These are phyloP conservation scores for Eurytoma adleriae DNA, from an alignment of 2,888 invertebrate species.

Conservation along the genomic window DNA sequence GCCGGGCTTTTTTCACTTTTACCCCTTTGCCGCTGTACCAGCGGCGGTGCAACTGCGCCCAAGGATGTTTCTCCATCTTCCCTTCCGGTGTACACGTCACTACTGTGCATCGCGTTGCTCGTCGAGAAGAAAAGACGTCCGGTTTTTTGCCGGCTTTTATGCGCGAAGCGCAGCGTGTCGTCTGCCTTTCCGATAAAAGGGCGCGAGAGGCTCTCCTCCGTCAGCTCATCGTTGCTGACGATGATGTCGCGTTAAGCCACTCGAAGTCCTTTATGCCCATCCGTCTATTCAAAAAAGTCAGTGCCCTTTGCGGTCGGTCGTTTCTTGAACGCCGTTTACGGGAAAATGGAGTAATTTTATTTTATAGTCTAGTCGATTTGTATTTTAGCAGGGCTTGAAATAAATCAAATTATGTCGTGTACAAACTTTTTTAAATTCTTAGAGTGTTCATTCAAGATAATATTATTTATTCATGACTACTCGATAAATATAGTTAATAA, in stretches of 20 bases:
- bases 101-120: conserved; percentile 8
- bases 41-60: conserved; percentile 8
- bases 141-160: background rate
- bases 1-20: background rate
- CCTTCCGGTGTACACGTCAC: conserved; percentile 14
- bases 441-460: too few species aligned
- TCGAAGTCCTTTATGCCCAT: background rate
- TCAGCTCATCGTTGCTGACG: background rate
- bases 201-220: background rate
- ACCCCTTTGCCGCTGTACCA: conserved; percentile 1
- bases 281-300: too few species aligned
- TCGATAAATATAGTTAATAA: too few species aligned
- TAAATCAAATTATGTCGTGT: too few species aligned
- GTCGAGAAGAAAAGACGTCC: conserved; percentile 33
- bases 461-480: too few species aligned
- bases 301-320: too few species aligned
- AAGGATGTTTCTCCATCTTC: conserved; percentile 29
- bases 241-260: background rate
- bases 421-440: too few species aligned
- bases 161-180: background rate
- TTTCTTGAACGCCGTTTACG: background rate
- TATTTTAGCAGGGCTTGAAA: too few species aligned
- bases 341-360: too few species aligned
- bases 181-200: background rate
- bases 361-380: too few species aligned